These are phyloP conservation scores for Trichonephila clavata DNA, from an alignment of 1,140 invertebrate genomes.

Conservation along the genomic window DNA sequence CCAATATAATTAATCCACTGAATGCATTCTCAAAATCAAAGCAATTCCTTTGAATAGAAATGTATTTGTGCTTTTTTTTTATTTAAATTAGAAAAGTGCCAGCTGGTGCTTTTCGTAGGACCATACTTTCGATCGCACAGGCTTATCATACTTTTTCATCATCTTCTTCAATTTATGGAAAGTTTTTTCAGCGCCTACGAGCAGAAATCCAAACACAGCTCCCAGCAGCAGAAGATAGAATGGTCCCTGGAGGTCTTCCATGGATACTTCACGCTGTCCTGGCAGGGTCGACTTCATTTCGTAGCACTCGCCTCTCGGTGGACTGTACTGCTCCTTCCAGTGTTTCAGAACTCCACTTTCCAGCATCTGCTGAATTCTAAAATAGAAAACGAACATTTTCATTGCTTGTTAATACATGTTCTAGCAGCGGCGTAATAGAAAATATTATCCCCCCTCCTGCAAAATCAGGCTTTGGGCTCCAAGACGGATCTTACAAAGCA, in stretches of 20 bases:
- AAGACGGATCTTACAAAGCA: too few species aligned
- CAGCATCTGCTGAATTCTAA: constrained; percentile 60
- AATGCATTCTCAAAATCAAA: too few species aligned
- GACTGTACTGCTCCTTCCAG: constrained; percentile 48
- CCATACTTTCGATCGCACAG: neutral
- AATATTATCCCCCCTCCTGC: too few species aligned
- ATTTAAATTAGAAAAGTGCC: neutral
- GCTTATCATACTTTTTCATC: neutral
- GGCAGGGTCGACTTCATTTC: neutral
- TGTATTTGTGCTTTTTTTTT: too few species aligned
- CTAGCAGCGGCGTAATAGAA: too few species aligned
- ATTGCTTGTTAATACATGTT: too few species aligned
- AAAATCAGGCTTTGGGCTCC: too few species aligned
- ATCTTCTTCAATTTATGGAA: neutral
- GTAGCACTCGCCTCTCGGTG: constrained; percentile 38
- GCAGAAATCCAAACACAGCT: neutral
- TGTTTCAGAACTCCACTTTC: constrained; percentile 46
- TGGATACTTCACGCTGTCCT: constrained; percentile 26
- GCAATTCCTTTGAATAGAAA: too few species aligned
- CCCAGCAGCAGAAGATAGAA: constrained; percentile 61
- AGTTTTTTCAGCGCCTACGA: neutral
- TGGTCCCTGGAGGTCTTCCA: constrained; percentile 61
- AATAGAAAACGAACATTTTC: neutral
- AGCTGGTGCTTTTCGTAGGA: neutral
- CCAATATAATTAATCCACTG: too few species aligned